A percentile compares a stretch with the other conserved stretches of the same genome.
Evolutionary conservation across 2,113 vertebrate species (phyloP).

Genomic region (Pangasianodon hypophthalmus): DNA sequence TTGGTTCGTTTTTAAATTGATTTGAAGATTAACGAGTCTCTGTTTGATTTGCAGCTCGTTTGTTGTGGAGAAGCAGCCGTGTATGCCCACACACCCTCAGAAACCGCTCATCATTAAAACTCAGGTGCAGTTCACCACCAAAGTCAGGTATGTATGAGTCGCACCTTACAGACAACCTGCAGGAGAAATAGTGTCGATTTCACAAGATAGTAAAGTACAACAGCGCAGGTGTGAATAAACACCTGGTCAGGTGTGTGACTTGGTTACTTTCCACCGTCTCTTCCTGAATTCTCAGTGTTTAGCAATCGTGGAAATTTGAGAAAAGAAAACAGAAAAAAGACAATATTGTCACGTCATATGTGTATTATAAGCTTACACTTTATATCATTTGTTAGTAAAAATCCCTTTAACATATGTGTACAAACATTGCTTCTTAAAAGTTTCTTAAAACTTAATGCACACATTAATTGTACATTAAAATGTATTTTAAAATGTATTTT

Average conservation of each 20-base stretch:
- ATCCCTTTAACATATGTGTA: too few relatives aligned
- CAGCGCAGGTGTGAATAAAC: background rate
- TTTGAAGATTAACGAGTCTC: background rate
- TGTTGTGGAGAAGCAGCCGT: conserved; percentile 95
- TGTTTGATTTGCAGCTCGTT: conserved; percentile 82
- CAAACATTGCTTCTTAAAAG: too few relatives aligned
- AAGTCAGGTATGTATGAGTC: conserved; percentile 83
- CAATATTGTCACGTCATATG: background rate
- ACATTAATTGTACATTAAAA: background rate
- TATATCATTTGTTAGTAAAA: background rate
- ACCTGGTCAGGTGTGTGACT: background rate
- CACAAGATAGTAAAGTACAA: background rate
- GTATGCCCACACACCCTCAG: conserved; percentile 95
- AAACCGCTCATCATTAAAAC: conserved; percentile 96
- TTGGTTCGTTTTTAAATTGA: too few relatives aligned
- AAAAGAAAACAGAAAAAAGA: background rate
- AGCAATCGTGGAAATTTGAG: background rate
- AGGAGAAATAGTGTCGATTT: background rate
- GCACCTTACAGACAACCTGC: background rate
- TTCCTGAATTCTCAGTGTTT: background rate
- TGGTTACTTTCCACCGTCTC: background rate
- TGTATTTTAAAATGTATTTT: background rate
- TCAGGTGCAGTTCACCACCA: conserved; percentile 93
- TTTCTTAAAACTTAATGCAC: too few relatives aligned
- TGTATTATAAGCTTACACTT: background rate